These are phyloP conservation scores for Ptilodon capucinus DNA, from an alignment of 2,888 invertebrate species.

Conservation along the genomic window DNA sequence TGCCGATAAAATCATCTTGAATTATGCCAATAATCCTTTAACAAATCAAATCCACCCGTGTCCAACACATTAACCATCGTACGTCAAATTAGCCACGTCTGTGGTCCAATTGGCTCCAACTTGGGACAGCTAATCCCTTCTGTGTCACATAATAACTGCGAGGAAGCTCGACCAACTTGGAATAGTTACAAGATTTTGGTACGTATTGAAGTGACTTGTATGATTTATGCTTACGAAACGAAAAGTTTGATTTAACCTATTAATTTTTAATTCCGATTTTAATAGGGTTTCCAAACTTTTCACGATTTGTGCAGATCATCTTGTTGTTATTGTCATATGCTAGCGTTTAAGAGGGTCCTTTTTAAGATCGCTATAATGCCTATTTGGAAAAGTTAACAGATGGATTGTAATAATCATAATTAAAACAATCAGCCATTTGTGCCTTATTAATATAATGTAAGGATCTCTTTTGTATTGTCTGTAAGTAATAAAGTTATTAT, in stretches of 20 bases:
- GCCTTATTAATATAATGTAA: not conserved
- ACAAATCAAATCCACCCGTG: conserved; percentile 14
- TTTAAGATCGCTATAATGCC: no score
- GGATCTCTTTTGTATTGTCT: not conserved
- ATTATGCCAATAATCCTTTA: conserved; percentile 5
- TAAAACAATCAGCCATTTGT: not conserved
- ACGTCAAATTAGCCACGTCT: conserved; percentile 38
- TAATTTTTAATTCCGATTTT: no score
- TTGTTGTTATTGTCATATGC: no score
- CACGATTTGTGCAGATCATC: no score
- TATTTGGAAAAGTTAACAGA: no score
- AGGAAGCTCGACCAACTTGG: not conserved
- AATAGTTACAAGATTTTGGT: conserved; percentile 1
- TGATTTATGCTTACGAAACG: no score
- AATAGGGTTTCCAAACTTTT: no score
- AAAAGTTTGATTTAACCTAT: no score
- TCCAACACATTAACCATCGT: conserved; percentile 28
- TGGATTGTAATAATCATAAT: no score
- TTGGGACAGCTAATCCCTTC: conserved; percentile 19
- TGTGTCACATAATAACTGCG: conserved; percentile 8
- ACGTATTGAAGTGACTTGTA: not conserved
- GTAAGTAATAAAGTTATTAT: not conserved
- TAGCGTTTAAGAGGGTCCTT: no score
- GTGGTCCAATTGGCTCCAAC: conserved; percentile 22
- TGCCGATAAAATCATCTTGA: not conserved